These are phyloP conservation scores for Lampropteryx suffumata DNA, from an alignment of 2,888 invertebrate genomes.

Conservation along the genomic window DNA sequence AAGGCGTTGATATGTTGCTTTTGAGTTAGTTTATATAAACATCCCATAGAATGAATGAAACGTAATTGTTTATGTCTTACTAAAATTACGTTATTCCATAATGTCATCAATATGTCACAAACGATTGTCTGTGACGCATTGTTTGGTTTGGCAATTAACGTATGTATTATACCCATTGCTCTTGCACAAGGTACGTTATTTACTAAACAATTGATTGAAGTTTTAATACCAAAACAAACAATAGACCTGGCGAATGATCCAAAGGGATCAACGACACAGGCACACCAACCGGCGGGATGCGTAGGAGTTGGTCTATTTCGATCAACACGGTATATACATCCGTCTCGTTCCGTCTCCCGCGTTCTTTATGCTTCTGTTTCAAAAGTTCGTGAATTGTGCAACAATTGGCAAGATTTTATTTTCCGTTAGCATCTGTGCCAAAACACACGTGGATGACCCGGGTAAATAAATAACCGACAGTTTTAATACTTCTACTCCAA, in stretches of 20 bases:
- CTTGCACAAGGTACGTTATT: conserved; percentile 20
- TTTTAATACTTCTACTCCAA: conserved; percentile 19
- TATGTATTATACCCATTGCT: no score
- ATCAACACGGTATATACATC: conserved; percentile 56
- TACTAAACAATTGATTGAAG: conserved; percentile 18
- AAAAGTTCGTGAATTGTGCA: conserved; percentile 59
- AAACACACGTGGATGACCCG: conserved; percentile 71
- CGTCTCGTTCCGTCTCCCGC: conserved; percentile 44
- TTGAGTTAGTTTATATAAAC: no score
- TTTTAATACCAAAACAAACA: conserved; percentile 59
- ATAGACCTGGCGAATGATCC: conserved; percentile 48
- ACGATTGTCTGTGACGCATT: neutral
- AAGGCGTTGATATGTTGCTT: no score
- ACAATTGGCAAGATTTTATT: conserved; percentile 74
- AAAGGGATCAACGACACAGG: conserved; percentile 78
- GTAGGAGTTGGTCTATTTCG: conserved; percentile 77
- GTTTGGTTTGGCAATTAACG: conserved; percentile 11
- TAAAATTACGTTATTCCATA: neutral
- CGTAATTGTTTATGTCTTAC: neutral
- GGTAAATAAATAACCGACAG: conserved; percentile 37
- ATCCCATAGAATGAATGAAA: no score
- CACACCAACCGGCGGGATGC: conserved; percentile 54
- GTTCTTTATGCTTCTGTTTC: conserved; percentile 43
- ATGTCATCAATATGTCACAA: neutral
- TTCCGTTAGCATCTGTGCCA: conserved; percentile 59